Percentiles rank a stretch among this genome's conserved stretches.
Evolutionary conservation across 2,113 vertebrate genomes (phyloP).

Genomic region (Platysteira castanea): DNA sequence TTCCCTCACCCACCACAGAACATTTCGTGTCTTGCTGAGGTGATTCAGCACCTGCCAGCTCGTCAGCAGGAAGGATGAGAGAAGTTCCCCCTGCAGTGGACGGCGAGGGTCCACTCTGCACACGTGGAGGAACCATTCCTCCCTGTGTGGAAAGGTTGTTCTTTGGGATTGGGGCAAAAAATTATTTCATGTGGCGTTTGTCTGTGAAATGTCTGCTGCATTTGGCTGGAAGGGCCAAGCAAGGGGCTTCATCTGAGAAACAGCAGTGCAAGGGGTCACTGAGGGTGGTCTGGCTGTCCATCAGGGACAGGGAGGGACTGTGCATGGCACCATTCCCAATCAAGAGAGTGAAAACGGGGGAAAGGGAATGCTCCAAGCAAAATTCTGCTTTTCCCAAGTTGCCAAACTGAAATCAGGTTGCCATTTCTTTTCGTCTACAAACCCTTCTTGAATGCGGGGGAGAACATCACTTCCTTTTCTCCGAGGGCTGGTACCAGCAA

Average conservation of each 20-base stretch:
- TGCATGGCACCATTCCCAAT: too few relatives aligned
- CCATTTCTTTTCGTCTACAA: not conserved
- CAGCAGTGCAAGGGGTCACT: not conserved
- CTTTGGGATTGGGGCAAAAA: not conserved
- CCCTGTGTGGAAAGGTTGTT: accelerated
- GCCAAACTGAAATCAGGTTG: not conserved
- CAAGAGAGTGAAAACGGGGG: not conserved
- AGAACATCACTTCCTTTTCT: not conserved
- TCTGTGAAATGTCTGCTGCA: not conserved
- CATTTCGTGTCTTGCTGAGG: not conserved
- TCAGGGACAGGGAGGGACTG: not conserved
- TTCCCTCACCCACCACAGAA: not conserved
- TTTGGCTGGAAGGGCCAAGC: not conserved
- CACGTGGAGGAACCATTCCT: not conserved
- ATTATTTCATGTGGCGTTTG: not conserved
- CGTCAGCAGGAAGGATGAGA: not conserved
- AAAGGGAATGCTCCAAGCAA: not conserved
- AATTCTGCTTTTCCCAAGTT: not conserved
- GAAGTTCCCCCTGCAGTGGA: not conserved
- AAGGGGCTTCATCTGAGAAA: not conserved
- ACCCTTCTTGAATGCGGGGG: not conserved
- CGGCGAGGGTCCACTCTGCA: not conserved
- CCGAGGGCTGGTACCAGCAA: not conserved
- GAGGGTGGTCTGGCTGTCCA: not conserved
- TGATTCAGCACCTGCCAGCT: not conserved